Base-by-base conservation (phyloP, 2,113 vertebrate genomes). In the Cisticola juncidis region DNA sequence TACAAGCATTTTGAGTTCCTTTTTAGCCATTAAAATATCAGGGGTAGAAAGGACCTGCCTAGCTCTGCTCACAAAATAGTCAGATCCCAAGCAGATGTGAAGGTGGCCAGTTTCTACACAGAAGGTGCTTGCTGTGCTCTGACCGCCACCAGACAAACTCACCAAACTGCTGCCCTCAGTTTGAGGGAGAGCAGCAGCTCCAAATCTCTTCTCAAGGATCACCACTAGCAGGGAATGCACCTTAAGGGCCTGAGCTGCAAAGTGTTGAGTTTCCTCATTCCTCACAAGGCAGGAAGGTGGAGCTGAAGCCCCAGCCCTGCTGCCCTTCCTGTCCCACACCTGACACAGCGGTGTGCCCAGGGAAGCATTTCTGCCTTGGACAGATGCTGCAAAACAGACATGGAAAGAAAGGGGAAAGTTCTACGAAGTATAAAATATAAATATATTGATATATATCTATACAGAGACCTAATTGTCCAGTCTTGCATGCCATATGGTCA, bases 371-470 rank as follows among this genome's bases (percentile, higher is more conserved):
- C 73, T 88, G 62, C 73, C 81, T 90, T 92, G 90, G 62, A 53
- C 51, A 79, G 92, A 89, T 92, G 95, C 97, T 98, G 97, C 97
- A 97, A 95, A 97, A 96, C 95, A 97, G 96, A 96, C 86, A 88
- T 97, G 97, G 97, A 97, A 98, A 85, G 95, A 90, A 94, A 94
- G 61, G 77, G 79, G 72, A 86, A 86, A 65, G 74, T 73, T 94
- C 58, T 68, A 81, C 28, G 53, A 93, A 66, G 61, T 95, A 94
- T 96, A 95, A 94, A 92, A 90, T 94, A 94, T 87, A 94, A 97
- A 92, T 95, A 91, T 40, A 91, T 72, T 86, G 44, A 86, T 94
- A 95, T 72, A 57, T 97, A 95, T 97, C 96, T 96, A 97, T 90
- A 90, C 96, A 91, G 82, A 89, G 94, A 94, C 86, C 93, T 94